Base-by-base conservation (phyloP, 2,113 vertebrate species). In the Eretmochelys imbricata region DNA sequence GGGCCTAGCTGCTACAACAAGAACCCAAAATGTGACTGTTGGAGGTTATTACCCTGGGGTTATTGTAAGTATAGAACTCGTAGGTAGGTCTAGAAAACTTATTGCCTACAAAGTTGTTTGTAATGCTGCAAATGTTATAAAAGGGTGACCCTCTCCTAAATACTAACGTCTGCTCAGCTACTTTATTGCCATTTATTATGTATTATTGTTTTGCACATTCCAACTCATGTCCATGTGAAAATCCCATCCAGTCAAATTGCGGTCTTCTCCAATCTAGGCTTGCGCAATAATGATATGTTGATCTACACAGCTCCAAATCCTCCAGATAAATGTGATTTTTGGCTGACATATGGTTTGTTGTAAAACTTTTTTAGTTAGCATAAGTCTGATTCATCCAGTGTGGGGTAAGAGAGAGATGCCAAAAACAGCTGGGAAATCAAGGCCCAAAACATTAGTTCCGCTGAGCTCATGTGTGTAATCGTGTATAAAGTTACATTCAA, bases 31-130 rank as follows among this genome's bases (percentile, higher is more conserved):
- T 98, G 99, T 99, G 97, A 99, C 99, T 4, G 99, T 99, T 65
- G 99, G 99, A 97, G 99, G 99, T 91, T 99, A 99, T 98, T 99
- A 99, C 97, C 99, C 99, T 2, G 99, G 99, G 97, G 98, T 99
- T 96, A 99, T 99, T 97, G 99, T 99, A 98, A 99, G 99, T 99
- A 98, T 95, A 96, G 96, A 97, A 96, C 83, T 90, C 96, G 85
- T 95, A 96, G 97, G 89, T 98, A 94, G 95, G 96, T 97, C 90
- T 96, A 95, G 91, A 95, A 95, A 95, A 88, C 78, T 92, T 96
- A 80, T 48, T 96, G 92, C 72, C 88, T 97, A 78, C 85, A 89
- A 95, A 96, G 59, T 94, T 94, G 90, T 42, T 62, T 91, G 86
- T 89, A 95, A 95, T 94, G 86, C 82, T 96, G 76, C 85, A 82